Conservation (phyloP, 2,113 vertebrate genomes). For the Micronisus gabar region DNA sequence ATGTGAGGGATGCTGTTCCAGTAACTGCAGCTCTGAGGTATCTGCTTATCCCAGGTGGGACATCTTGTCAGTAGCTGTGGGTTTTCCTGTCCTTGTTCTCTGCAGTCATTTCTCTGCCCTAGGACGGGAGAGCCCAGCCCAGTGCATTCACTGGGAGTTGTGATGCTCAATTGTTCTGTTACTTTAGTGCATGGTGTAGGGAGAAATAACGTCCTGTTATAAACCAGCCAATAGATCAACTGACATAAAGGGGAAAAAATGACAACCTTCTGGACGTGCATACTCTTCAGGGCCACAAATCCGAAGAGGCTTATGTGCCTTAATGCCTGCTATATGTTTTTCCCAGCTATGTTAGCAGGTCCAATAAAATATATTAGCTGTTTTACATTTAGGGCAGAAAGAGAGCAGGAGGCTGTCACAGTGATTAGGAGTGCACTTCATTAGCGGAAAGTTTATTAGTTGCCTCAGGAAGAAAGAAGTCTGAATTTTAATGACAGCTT, state of each 20-base stretch:
- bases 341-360: not conserved
- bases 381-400: not conserved
- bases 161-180: not conserved
- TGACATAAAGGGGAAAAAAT: not conserved
- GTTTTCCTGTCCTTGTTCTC: not conserved
- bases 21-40: not conserved
- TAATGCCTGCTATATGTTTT: not conserved
- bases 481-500: slow-evolving; percentile 50
- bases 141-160: not conserved
- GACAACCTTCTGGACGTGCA: not conserved
- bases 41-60: not conserved
- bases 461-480: slow-evolving; percentile 40
- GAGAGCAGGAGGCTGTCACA: not conserved
- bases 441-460: slow-evolving; percentile 58
- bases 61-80: not conserved
- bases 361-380: not conserved
- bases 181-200: not conserved
- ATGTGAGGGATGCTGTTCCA: not conserved
- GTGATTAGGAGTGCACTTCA: slow-evolving; percentile 44
- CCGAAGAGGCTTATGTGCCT: not conserved
- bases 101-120: not conserved
- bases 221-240: not conserved
- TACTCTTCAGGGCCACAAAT: not conserved
- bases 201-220: not conserved
- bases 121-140: not conserved